Base-by-base conservation (phyloP, 2,113 vertebrate genomes). In the Excalfactoria chinensis region DNA sequence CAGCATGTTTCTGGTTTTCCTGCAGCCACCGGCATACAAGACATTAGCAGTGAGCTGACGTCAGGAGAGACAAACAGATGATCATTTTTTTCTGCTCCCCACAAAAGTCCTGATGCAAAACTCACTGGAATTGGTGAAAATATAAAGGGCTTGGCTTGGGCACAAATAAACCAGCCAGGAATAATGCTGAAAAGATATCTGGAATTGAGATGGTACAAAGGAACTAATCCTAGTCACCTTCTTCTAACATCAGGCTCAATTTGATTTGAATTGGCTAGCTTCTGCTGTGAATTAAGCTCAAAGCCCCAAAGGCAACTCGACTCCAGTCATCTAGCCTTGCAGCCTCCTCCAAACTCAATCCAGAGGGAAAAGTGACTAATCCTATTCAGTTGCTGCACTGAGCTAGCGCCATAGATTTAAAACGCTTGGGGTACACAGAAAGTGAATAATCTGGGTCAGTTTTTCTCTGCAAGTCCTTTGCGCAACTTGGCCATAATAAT, bases 281-380 rank as follows among this genome's bases (percentile, higher is more conserved):
- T 88, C 93, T 90, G 83, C 32, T 77, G n/a, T 81, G 88, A 95
- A 88, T 93, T 95, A 91, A 96, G 56, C 75, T 78, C 86, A 88
- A 93, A 93, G 51, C 72, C 89, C 88, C 69, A 91, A 93, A 93
- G 93, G 72, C 88, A 90, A 94, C 92, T 80, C 0, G 0, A 11
- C 89, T 92, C 64, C 76, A 95, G 92, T 56, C 93, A 94, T 93
- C 64, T 81, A 90, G 84, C 72, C 93, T 88, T 91, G 81, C 90
- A 94, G 83, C 48, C 83, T 95, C 72, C 69, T 95, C 79, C 93
- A 95, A 94, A 94, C 66, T 91, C 16, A 0, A 53, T 90, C 88
- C 92, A 86, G 92, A 81, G 95, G 88, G 92, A 91, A 71, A 94
- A 93, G 67, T 90, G 90, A 84, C 83, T 91, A 94, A 91, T 94